Evolutionary conservation across 2,888 invertebrate genomes (phyloP).

Genomic region (Amiota communis): DNA sequence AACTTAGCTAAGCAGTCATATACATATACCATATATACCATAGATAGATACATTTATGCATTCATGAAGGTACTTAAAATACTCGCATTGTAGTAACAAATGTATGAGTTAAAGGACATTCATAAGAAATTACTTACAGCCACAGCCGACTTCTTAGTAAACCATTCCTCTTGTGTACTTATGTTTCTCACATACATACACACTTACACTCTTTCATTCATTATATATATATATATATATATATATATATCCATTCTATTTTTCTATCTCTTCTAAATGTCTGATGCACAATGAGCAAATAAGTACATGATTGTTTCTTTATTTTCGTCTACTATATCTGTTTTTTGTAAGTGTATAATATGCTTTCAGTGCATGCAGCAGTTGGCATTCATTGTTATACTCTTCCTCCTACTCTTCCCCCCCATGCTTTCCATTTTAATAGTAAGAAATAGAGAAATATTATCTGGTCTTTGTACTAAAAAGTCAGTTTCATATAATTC

Average conservation of each 20-base stretch:
- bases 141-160: neutral
- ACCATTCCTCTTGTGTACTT: neutral
- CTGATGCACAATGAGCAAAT: constrained; percentile 13
- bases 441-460: too few relatives aligned
- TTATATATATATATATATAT: neutral
- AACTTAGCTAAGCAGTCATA: neutral
- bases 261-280: neutral
- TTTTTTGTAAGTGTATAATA: neutral
- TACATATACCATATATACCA: neutral
- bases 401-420: neutral
- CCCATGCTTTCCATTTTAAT: neutral
- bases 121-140: neutral
- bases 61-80: too few relatives aligned
- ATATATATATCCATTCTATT: neutral
- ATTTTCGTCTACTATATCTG: neutral
- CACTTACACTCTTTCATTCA: neutral
- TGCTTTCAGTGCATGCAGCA: neutral
- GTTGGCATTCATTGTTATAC: neutral
- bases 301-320: constrained; percentile 5
- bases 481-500: neutral
- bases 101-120: constrained; percentile 14
- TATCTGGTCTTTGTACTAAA: neutral
- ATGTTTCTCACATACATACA: neutral
- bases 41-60: too few relatives aligned
- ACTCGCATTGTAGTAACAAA: neutral